Base-by-base conservation (phyloP, 2,113 vertebrate species). In the Dolichallabes microphthalmus region DNA sequence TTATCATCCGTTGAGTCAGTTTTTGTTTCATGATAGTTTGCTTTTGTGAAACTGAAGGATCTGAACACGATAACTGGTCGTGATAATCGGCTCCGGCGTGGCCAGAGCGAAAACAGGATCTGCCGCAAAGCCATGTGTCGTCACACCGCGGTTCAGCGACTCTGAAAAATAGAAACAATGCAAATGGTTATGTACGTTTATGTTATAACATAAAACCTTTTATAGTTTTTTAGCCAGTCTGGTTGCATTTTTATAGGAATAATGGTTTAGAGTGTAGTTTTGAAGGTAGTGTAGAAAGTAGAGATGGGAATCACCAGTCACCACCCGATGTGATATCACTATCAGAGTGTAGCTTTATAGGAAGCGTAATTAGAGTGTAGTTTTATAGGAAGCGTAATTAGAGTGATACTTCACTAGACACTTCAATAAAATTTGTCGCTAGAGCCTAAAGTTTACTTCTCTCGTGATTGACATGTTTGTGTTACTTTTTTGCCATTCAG, bases 111-210 rank as follows among this genome's bases (percentile, higher is more conserved):
- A 57, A 17, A 14, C 52, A 58, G 3, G 50, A 80, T 12, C 84
- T 61, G 61, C 75, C 8, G 84, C 20, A 80, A 30, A 45, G 73
- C 45, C 83, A 84, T 84, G 3, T 25, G 50, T 71, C 76, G 15
- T 71, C 32, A 52, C 25, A 9, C 22, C 0, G 19, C 14, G 20
- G 45, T 14, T 68, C 22, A 15, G 73, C 5, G 12, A 53, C 12
- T 75, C 74, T 77, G 20, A 39, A 60, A 60, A 14, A 32, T 35
- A 25, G 53, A 20, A 58, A 77, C 0, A 57, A 30, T 1, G 2
- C 1, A 32, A 13, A 32, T 35, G n/a, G 22, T 71, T 11, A 7
- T 0, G 2, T 7, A 75, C 0, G 22, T 25, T n/a, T 4, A 10
- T 8, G 25, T n/a, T 27, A 75, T 50, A 20, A 50, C 7, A 20